Base-by-base conservation (phyloP, 2,113 vertebrate species). In the Thermophis baileyi region DNA sequence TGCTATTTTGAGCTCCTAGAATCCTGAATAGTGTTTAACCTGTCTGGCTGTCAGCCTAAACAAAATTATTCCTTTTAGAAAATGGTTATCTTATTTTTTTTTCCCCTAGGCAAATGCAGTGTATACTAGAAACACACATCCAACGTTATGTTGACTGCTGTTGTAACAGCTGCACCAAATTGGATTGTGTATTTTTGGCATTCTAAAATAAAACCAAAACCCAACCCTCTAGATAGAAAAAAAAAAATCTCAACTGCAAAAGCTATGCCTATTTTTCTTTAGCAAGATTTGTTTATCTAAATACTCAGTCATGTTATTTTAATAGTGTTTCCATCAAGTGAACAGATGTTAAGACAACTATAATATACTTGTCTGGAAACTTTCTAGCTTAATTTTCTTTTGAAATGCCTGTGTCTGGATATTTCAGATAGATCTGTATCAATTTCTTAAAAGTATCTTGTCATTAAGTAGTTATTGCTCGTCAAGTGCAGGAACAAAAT, bases 401-500 rank as follows among this genome's bases (percentile, higher is more conserved):
- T 85, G n/a, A 81, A 12, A 40, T 53, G 30, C 6, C 50, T 24
- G 20, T 27, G 9, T 44, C 35, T 50, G 90, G 63, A 69, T 47
- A 30, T 44, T 25, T 60, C 24, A 24, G 87, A 93, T 27, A 51
- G 11, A 88, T 57, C 47, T 24, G 22, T 11, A 16, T 60, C 63
- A 85, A 25, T 4, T 6, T 63, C 1, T n/a, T 90, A 85, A 63
- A 25, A 40, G 0, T 0, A 40, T 9, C 46, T 53, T 53, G 51
- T 53, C 16, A 53, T 53, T 53, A 53, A 16, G 51, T 53, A 18
- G 51, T 53, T 53, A 18, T 53, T 53, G 51, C 14, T 53, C 51
- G 87, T 46, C 27, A 85, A 91, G 87, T 46, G n/a, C n/a, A 86
- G 27, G 93, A 12, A 44, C 74, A 89, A 88, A 86, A 93, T 50